Conservation (phyloP, 2,888 invertebrate species). For the Buathra laborator region DNA sequence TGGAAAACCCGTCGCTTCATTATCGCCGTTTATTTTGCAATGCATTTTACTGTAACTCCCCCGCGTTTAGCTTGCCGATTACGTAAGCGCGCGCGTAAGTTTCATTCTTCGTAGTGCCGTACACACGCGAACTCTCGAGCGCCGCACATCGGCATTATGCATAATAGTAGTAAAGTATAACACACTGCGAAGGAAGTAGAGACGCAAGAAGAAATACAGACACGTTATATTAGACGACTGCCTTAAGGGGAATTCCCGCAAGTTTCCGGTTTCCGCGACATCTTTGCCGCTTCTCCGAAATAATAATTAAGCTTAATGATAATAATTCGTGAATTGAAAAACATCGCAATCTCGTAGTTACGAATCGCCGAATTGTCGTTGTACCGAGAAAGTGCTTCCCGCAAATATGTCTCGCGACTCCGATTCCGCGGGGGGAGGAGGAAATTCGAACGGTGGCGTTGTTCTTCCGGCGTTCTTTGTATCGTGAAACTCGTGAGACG, state of each 20-base stretch:
- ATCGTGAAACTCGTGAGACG: too few species aligned
- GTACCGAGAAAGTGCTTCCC: too few species aligned
- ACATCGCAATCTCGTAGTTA: not conserved
- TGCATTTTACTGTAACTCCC: not conserved
- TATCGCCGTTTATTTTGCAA: not conserved
- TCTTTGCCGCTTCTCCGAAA: not conserved
- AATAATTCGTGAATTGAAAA: not conserved
- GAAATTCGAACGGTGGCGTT: too few species aligned
- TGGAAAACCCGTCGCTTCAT: too few species aligned
- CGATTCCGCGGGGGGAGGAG: too few species aligned
- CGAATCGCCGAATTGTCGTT: not conserved
- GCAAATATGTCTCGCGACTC: too few species aligned
- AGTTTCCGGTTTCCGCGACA: conserved; percentile 38
- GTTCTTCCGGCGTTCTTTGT: too few species aligned
- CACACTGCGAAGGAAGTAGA: not conserved
- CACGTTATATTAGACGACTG: not conserved
- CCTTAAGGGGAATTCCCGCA: conserved; percentile 40
- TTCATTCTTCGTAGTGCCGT: not conserved
- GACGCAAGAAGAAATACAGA: not conserved
- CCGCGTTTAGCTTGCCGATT: not conserved
- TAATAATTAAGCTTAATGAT: not conserved
- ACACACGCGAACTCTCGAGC: not conserved
- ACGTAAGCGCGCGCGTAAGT: conserved; percentile 10
- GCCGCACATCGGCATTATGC: not conserved
- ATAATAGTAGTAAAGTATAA: conserved; percentile 5